Evolutionary conservation across 2,113 vertebrate genomes (phyloP), one percentile per base, ranked within the genome.

Genomic region (Cygnus buccinator): DNA sequence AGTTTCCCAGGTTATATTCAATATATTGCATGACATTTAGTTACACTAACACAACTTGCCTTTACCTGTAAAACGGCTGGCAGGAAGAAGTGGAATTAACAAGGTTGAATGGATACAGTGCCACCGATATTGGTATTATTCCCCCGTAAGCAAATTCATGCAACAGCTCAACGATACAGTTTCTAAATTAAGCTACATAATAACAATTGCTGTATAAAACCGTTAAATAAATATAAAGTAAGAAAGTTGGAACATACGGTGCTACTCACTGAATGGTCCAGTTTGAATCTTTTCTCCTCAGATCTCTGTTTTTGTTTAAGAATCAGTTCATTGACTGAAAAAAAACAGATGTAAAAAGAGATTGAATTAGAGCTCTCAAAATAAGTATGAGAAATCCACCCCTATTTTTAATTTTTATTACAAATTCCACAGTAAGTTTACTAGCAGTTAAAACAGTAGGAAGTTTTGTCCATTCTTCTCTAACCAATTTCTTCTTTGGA

Each of bases 261-360:
- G 97, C 98, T 98, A 98, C 99, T 99, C 98, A 99, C 99, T 97
- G 99, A 99, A 98, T 99, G 99, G 98, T 99, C 99, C 98, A 99
- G 98, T 97, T 99, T 99, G 89, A 99, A 98, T 91, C 99, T 98
- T 94, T 99, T 99, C 96, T 99, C 99, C 88, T 99, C 99, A 90
- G 98, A 99, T 97, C 99, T 98, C 96, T 99, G 99, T 95, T 99
- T 99, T 97, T 99, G 99, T 97, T 99, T 99, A 29, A 99, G 99
- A 98, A 99, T 99, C 76, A 99, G 98, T 89, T 99, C 99, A 96
- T 99, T 99, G 76, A 99, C 99, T 99, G 90, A 75, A 98, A 98
- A 66, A 39, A 82, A 6, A 67, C 6, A 81, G 6, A 67, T 4
- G 16, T 65, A 43, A 97, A 46, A 84, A 46, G 66, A 79, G 19